Conservation (phyloP, 2,113 vertebrate species). For the Caracal caracal region DNA sequence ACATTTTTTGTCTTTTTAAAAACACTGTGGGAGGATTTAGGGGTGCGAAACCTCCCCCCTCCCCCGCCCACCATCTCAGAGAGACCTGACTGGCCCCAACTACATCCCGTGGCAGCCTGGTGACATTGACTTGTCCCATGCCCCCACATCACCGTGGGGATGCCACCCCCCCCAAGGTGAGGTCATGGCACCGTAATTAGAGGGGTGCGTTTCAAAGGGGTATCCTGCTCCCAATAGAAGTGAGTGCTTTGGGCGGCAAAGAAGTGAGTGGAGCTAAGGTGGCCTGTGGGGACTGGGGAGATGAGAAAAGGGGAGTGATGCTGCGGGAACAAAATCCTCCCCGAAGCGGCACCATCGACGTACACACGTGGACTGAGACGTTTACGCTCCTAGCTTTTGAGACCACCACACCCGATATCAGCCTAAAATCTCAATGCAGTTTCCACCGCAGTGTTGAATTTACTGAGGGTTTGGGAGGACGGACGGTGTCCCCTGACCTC, state of each 20-base stretch:
- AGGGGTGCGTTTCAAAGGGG: background rate
- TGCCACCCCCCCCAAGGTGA: background rate
- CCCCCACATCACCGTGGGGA: background rate
- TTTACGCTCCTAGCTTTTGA: background rate
- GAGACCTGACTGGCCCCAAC: background rate
- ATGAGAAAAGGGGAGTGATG: background rate
- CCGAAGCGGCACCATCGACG: rapidly evolving
- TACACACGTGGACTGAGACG: rapidly evolving
- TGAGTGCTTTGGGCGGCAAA: background rate
- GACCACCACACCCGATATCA: too few species aligned
- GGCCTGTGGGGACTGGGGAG: background rate
- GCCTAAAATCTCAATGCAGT: background rate
- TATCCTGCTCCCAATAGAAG: background rate
- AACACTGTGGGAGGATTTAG: background rate
- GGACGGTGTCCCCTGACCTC: background rate
- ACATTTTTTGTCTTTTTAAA: background rate
- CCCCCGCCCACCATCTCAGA: background rate
- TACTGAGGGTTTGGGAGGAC: background rate
- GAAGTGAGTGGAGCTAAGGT: background rate
- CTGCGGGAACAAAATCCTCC: rapidly evolving
- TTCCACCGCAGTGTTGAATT: background rate
- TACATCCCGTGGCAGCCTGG: background rate
- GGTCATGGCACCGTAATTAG: background rate
- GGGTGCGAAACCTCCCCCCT: background rate
- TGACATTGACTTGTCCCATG: background rate